These are phyloP conservation scores for Matsumurasca onukii DNA, from an alignment of 1,140 invertebrate species.

Conservation along the genomic window DNA sequence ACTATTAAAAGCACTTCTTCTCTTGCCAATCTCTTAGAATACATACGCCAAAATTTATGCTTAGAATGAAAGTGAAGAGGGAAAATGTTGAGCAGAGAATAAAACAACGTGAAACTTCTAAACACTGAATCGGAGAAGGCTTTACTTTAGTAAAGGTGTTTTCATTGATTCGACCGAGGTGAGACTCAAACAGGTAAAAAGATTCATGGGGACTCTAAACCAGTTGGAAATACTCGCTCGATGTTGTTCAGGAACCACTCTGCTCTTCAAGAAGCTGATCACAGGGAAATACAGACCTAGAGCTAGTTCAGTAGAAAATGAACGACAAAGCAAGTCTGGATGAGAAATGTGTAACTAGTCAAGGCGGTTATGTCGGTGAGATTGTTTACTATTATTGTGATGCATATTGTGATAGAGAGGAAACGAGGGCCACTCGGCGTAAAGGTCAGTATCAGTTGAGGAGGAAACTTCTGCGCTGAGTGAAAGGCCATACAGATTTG, in stretches of 20 bases:
- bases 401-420: slow-evolving; percentile 40
- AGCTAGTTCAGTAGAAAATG: slow-evolving; percentile 61
- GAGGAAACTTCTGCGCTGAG: slow-evolving; percentile 40
- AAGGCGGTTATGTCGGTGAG: neutral
- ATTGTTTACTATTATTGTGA: neutral
- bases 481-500: slow-evolving; percentile 60
- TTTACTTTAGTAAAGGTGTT: neutral
- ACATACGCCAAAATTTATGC: too few relatives aligned
- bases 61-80: too few relatives aligned
- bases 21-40: too few relatives aligned
- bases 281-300: slow-evolving; percentile 60
- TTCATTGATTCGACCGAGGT: slow-evolving; percentile 27
- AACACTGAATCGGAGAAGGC: neutral
- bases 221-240: slow-evolving; percentile 61
- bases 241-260: slow-evolving; percentile 63
- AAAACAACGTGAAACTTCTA: slow-evolving; percentile 22
- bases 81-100: slow-evolving; percentile 23
- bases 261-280: slow-evolving; percentile 61
- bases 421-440: slow-evolving; percentile 44
- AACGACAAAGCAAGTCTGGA: slow-evolving; percentile 59
- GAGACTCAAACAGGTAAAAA: slow-evolving; percentile 57
- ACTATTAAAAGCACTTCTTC: too few relatives aligned
- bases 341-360: neutral
- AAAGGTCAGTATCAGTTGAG: slow-evolving; percentile 47
- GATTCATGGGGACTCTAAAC: slow-evolving; percentile 58